Percentiles rank a stretch among this genome's conserved stretches.
Evolutionary conservation across 92 coral and sea anemone species (phyloP).

Genomic region (Phenganax subtilis): DNA sequence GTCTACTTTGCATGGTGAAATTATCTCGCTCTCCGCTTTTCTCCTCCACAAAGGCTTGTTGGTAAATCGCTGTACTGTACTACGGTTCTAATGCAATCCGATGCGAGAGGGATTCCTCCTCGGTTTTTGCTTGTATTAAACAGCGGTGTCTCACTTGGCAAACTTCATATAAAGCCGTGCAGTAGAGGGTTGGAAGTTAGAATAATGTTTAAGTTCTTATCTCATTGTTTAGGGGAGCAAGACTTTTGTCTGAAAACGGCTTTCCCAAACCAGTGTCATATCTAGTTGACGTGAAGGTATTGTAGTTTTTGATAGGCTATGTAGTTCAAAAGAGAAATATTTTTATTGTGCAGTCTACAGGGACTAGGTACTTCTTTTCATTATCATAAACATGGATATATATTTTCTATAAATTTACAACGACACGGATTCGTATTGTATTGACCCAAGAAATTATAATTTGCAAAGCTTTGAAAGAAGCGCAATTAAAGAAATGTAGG

Average conservation of each 20-base stretch:
- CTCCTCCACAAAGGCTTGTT: too few relatives aligned
- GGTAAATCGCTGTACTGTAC: too few relatives aligned
- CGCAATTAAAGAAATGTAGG: not conserved
- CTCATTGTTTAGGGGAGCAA: slow-evolving; percentile 56
- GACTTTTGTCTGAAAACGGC: slow-evolving; percentile 65
- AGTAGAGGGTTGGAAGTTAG: not conserved
- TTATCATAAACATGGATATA: too few relatives aligned
- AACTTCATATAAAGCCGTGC: too few relatives aligned
- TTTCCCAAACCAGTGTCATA: slow-evolving; percentile 80
- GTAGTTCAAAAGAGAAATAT: not conserved
- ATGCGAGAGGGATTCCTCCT: too few relatives aligned
- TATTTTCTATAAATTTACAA: too few relatives aligned
- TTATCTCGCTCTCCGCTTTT: too few relatives aligned
- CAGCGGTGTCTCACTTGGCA: too few relatives aligned
- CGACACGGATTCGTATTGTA: too few relatives aligned
- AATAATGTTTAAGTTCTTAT: not conserved
- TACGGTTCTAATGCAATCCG: too few relatives aligned
- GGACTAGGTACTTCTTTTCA: not conserved
- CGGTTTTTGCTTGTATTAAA: too few relatives aligned
- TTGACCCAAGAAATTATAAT: too few relatives aligned
- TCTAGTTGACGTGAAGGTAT: slow-evolving; percentile 71
- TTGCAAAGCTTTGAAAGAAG: not conserved
- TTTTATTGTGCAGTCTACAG: not conserved
- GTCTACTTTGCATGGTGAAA: not conserved
- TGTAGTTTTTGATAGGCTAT: not conserved